Conservation (phyloP, 2,113 vertebrate species). For the Andinoacara biseriatus region DNA sequence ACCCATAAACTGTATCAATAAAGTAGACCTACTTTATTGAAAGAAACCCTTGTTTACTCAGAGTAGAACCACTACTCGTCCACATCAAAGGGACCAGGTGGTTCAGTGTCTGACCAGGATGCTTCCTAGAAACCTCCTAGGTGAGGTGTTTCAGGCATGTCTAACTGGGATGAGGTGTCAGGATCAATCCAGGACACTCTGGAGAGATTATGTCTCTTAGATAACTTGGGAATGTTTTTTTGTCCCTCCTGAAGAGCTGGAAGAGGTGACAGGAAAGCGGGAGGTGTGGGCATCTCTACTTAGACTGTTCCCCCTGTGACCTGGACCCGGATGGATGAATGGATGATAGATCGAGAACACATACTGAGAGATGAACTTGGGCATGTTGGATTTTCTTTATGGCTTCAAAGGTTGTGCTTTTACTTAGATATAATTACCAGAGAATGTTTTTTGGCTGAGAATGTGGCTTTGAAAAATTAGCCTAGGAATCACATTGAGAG, state of each 20-base stretch:
- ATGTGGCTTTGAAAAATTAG: background rate
- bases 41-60: background rate
- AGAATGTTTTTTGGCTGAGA: background rate
- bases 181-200: background rate
- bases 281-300: background rate
- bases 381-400: background rate
- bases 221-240: background rate
- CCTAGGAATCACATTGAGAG: background rate
- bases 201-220: background rate
- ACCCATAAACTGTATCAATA: background rate
- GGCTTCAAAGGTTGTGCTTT: too few relatives aligned
- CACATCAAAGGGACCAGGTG: accelerated
- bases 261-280: background rate
- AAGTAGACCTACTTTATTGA: background rate
- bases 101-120: background rate
- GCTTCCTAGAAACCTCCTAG: background rate
- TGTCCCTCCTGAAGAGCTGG: background rate
- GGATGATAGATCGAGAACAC: background rate
- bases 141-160: background rate
- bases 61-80: background rate
- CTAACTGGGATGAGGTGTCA: accelerated
- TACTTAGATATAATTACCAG: background rate
- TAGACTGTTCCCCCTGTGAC: background rate
- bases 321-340: background rate
- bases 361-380: background rate